These are phyloP conservation scores for Tinamus major DNA, from an alignment of 2,797 vertebrate genomes.

Conservation along the genomic window DNA sequence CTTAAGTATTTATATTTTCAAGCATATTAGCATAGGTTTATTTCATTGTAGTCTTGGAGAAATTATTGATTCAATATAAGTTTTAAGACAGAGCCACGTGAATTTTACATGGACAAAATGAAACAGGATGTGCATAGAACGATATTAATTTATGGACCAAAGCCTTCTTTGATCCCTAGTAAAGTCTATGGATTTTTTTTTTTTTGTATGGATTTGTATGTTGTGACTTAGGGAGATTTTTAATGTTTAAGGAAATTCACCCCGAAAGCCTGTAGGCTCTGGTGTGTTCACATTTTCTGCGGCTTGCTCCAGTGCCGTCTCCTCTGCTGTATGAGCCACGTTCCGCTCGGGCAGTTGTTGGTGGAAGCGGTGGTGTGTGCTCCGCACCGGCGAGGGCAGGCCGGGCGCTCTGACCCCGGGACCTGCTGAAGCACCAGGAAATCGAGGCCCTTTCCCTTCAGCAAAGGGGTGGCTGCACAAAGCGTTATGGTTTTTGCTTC, in stretches of 20 bases:
- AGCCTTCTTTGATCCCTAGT: not conserved
- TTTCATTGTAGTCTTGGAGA: not conserved
- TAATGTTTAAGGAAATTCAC: not conserved
- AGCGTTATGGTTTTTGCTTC: not conserved
- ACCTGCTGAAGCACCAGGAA: not conserved
- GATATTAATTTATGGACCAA: not conserved
- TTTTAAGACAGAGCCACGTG: not conserved
- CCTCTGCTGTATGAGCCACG: not conserved
- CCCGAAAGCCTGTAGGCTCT: not conserved
- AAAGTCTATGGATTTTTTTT: not conserved
- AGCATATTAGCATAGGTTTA: not conserved
- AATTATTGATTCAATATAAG: not conserved
- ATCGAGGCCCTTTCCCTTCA: not conserved
- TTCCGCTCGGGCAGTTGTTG: not conserved
- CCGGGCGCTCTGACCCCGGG: not conserved
- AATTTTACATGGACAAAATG: not conserved
- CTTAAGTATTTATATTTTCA: slow-evolving; percentile 36
- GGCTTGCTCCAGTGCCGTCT: not conserved
- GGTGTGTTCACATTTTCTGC: not conserved
- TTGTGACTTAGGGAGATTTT: not conserved
- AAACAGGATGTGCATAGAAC: not conserved
- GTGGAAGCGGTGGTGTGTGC: not conserved
- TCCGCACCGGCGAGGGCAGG: not conserved
- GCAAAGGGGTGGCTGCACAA: not conserved
- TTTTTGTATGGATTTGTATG: not conserved